Base-by-base conservation (phyloP, 1,140 invertebrate genomes). In the Brachionus rubens region DNA sequence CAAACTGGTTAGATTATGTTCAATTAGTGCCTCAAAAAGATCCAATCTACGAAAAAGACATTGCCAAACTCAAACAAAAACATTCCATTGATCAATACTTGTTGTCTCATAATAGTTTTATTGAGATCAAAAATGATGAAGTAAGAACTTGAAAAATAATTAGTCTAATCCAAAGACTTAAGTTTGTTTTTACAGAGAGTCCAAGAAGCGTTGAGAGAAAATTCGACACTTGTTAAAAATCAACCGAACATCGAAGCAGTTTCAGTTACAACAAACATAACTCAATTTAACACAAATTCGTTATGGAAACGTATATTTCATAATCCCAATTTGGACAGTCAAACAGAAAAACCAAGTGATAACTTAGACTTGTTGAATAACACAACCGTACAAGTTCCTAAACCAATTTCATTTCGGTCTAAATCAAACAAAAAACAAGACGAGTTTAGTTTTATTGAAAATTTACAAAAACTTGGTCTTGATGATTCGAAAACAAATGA, bases 401-500 rank as follows among this genome's bases (percentile, higher is more conserved):
- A 24, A 24, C 40, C 40, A 5, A 65, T 72, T 30, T 72, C 68
- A 1, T 72, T 72, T 28, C 47, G 72, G 3, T 54, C 72, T 14
- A 54, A 54, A 28, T 16, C 36, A 19, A 43, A 46, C 28, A 54
- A 21, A 41, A 59, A 54, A 41, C 50, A 54, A 33, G 72, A 75
- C 21, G 72, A 75, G 40, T 75, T 56, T 30, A 75, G 28, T 75
- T 75, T 54, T 59, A 24, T 46, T 16, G 72, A 75, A 75, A 75
- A 52, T 21, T 24, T 75, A 41, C 72, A 75, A 30, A 75, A 75
- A 56, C n/a, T 77, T 82, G 84, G 84, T 79, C 78, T 85, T 43
- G 82, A 84, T 79, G 84, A 84, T 75, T 83, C 82, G 14, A 82
- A 83, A 16, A 79, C 82, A 59, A 79, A 79, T 26, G 77, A 78